Base-by-base conservation (phyloP, 2,888 invertebrate genomes). In the Lomographa bimaculata region DNA sequence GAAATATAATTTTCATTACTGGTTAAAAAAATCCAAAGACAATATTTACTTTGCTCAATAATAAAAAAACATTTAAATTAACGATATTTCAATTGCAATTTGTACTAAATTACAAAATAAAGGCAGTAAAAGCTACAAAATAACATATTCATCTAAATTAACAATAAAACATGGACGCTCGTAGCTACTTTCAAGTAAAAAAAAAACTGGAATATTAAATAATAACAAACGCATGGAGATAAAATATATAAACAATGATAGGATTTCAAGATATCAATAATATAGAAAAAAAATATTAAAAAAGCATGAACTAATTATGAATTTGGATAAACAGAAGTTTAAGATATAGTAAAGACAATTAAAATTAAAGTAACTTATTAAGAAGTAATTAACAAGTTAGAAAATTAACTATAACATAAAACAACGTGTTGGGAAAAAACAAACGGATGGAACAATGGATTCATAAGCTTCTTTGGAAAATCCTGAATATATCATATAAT, bases 41-140 rank as follows among this genome's bases (percentile, higher is more conserved):
- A 18, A 16, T 4, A 20, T 3, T 6, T 7, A 14, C 10, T 26
- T 18, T 7, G 16, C 11, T 24, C 9, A 17, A 10, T 8, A 21
- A 32, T 12, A 7, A 7, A 2, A 7, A 7, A 8, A 24, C 8
- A 29, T 34, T n/a, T 8, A 17, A 5, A 1, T 25, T 3, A 12
- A 24, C 18, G 12, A 20, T 29, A 33, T 23, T 8, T 23, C 21
- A 23, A 2, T 30, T 34, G 26, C 19, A 21, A 30, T 8, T 26
- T 29, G 12, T 23, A 37, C 29, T 33, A 38, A 40, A 28, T 34
- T 30, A 46, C 36, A 37, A 47, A 40, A 24, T 18, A 32, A 33
- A 33, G 49, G 46, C 43, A 48, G 47, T 43, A 37, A 35, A 51
- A 54, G 50, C 51, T 48, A 45, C 41, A 47, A 46, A 9, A 35